Evolutionary conservation across 2,888 invertebrate genomes (phyloP).

Genomic region (Drosophila lutescens): DNA sequence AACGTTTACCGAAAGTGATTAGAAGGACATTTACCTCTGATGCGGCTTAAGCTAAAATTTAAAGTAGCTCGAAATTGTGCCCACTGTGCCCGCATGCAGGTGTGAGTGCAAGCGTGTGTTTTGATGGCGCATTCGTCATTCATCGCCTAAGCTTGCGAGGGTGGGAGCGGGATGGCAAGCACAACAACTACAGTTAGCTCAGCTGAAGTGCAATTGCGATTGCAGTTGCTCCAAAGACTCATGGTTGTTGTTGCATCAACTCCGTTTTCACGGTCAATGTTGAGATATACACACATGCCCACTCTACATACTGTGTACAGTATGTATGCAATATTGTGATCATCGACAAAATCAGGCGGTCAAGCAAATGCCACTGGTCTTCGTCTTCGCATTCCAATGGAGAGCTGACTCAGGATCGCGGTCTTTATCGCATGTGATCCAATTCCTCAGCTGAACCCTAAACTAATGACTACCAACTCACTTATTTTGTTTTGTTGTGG

Average conservation of each 20-base stretch:
- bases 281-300: constrained; percentile 1
- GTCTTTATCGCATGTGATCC: constrained; percentile 9
- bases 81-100: constrained; percentile 18
- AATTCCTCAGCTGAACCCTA: constrained; percentile 5
- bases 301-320: neutral
- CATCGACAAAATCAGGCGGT: neutral
- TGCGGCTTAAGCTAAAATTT: neutral
- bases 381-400: neutral
- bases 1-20: neutral
- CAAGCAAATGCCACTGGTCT: no score
- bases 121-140: constrained; percentile 68
- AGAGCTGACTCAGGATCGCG: constrained; percentile 15
- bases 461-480: neutral
- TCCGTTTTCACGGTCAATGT: constrained; percentile 27
- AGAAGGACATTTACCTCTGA: neutral
- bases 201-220: constrained; percentile 23
- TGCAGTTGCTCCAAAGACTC: constrained; percentile 1
- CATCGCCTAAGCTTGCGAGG: constrained; percentile 44
- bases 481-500: neutral
- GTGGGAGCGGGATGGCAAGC: constrained; percentile 5
- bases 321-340: neutral
- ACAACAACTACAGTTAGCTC: constrained; percentile 40
- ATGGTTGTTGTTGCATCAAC: constrained; percentile 19
- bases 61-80: neutral
- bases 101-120: constrained; percentile 16